A percentile compares a stretch with the other conserved stretches of the same genome.
phyloP scores from a whole-genome alignment of 2,797 vertebrate genomes.

The Nannoperca australis region DNA sequence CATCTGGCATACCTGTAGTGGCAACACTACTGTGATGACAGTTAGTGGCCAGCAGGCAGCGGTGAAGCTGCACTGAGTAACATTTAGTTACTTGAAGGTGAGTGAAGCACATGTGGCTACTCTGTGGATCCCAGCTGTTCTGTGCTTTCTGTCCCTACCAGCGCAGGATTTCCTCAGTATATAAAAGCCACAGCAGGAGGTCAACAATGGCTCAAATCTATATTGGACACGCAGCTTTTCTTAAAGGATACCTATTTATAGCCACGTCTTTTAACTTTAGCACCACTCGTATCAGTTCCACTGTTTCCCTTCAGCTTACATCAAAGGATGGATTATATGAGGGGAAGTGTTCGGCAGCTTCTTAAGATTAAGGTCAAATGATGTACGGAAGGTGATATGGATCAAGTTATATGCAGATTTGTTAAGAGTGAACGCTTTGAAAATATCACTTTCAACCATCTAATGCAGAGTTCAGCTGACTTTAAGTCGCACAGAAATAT shows the following conservation, averaged over 20 bases:
- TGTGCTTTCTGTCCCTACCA: constrained; percentile 43
- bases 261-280: not conserved
- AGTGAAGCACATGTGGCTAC: constrained; percentile 42
- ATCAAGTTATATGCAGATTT: not conserved
- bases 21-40: constrained; percentile 12
- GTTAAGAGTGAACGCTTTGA: not conserved
- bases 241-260: not conserved
- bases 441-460: not conserved
- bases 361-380: not conserved
- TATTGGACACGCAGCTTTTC: not conserved
- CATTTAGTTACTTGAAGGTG: constrained; percentile 30
- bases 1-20: not conserved
- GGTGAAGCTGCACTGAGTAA: constrained; percentile 15
- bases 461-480: not conserved
- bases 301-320: not conserved
- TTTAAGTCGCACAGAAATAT: not conserved
- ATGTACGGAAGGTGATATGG: not conserved
- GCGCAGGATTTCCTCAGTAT: constrained; percentile 38
- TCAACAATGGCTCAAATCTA: constrained; percentile 1
- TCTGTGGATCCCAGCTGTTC: constrained; percentile 34
- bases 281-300: not conserved
- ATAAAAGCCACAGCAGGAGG: constrained; percentile 15
- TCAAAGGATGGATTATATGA: not conserved
- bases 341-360: not conserved
- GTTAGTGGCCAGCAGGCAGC: constrained; percentile 40